Conservation (phyloP, 2,113 vertebrate genomes). For the Mixornis gularis region DNA sequence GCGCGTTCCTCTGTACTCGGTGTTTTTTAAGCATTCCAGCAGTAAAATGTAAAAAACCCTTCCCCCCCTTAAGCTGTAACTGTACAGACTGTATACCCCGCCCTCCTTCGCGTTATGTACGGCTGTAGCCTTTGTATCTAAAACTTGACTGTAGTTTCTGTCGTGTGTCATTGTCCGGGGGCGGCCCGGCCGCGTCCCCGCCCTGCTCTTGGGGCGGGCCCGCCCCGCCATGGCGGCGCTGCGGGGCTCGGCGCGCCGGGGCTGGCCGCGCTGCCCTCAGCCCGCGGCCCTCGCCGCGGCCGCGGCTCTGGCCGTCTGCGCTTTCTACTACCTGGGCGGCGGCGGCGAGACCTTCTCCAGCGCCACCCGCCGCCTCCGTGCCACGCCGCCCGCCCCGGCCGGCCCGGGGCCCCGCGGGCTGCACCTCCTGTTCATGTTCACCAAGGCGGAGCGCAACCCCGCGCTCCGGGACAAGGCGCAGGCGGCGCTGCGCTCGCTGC, state of each 20-base stretch:
- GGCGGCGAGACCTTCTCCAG: slow-evolving; percentile 89
- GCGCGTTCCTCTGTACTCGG: not conserved
- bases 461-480: slow-evolving; percentile 69
- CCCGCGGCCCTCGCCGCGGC: not conserved
- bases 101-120: not conserved
- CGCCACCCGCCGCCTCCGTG: slow-evolving; percentile 84
- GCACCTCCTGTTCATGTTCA: slow-evolving; percentile 92
- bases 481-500: slow-evolving; percentile 64
- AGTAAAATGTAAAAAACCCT: not conserved
- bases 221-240: slow-evolving; percentile 23
- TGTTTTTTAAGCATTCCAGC: slow-evolving; percentile 45
- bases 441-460: slow-evolving; percentile 82
- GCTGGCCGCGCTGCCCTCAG: no score
- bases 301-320: slow-evolving; percentile 78
- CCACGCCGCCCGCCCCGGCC: not conserved
- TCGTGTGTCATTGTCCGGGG: not conserved
- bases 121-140: slow-evolving; percentile 44
- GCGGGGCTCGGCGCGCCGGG: no score
- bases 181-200: not conserved
- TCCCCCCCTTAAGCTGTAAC: not conserved
- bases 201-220: not conserved
- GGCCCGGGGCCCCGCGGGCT: slow-evolving; percentile 53
- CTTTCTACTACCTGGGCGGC: slow-evolving; percentile 89
- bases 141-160: not conserved
- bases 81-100: slow-evolving; percentile 40